Evolutionary conservation across 2,888 invertebrate species (phyloP).

Genomic region (Seira sanloemensis): DNA sequence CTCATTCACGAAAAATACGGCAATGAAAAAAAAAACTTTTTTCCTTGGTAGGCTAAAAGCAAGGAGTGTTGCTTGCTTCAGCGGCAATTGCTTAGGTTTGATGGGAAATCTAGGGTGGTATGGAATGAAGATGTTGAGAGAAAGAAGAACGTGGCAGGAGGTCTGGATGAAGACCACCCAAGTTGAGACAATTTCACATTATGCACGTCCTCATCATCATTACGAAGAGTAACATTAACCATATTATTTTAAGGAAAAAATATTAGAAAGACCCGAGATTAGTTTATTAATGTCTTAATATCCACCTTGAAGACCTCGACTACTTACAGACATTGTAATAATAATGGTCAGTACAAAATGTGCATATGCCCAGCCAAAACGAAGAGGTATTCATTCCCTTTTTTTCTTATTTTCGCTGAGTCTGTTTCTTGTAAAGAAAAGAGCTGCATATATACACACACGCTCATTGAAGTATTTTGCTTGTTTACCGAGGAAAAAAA

Average conservation of each 20-base stretch:
- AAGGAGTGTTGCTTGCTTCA: slow-evolving; percentile 18
- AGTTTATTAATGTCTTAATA: slow-evolving; percentile 73
- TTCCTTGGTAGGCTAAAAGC: background rate
- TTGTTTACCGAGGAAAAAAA: slow-evolving; percentile 2
- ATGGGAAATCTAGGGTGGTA: slow-evolving; percentile 73
- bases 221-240: slow-evolving; percentile 61
- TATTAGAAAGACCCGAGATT: slow-evolving; percentile 68
- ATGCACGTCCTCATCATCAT: slow-evolving; percentile 54
- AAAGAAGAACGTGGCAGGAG: slow-evolving; percentile 73
- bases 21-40: background rate
- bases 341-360: slow-evolving; percentile 11
- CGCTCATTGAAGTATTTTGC: background rate
- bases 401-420: background rate
- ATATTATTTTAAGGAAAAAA: slow-evolving; percentile 63
- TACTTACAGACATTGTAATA: slow-evolving; percentile 7
- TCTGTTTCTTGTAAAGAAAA: background rate
- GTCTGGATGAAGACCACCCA: slow-evolving; percentile 73
- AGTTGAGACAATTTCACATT: slow-evolving; percentile 64
- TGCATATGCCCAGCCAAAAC: background rate
- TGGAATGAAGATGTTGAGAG: slow-evolving; percentile 73
- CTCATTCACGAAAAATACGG: background rate
- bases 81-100: slow-evolving; percentile 51
- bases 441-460: background rate
- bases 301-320: too few relatives aligned
- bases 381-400: too few relatives aligned